phyloP scores from a whole-genome alignment of 2,113 vertebrate species.

The Mastomys coucha region DNA sequence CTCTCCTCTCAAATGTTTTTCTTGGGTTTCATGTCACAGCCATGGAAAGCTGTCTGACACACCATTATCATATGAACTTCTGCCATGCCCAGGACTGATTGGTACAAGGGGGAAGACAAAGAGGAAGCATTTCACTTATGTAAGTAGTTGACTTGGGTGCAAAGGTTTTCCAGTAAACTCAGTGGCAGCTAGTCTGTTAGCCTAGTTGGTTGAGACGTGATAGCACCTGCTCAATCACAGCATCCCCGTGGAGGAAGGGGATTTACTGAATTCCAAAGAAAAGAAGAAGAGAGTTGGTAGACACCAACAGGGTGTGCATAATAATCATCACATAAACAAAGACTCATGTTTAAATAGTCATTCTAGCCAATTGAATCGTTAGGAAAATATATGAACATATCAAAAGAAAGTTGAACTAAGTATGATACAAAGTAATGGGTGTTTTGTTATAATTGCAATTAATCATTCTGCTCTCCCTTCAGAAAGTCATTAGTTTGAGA shows the following conservation, averaged over 20 bases:
- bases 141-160: neutral
- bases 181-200: neutral
- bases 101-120: neutral
- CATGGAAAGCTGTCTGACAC: neutral
- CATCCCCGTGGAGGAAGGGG: neutral
- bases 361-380: neutral
- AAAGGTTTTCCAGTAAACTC: neutral
- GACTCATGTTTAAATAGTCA: neutral
- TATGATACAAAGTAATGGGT: neutral
- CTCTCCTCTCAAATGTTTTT: neutral
- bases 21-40: neutral
- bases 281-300: neutral
- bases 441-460: neutral
- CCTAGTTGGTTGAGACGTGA: neutral
- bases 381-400: neutral
- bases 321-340: neutral
- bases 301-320: neutral
- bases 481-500: constrained; percentile 26
- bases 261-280: too few relatives aligned
- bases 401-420: neutral
- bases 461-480: neutral
- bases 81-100: too few relatives aligned
- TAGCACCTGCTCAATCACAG: neutral
- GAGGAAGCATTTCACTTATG: neutral
- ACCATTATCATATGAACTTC: neutral